These are phyloP conservation scores for Cranoglanis bouderius DNA, from an alignment of 2,113 vertebrate genomes.

Conservation along the genomic window DNA sequence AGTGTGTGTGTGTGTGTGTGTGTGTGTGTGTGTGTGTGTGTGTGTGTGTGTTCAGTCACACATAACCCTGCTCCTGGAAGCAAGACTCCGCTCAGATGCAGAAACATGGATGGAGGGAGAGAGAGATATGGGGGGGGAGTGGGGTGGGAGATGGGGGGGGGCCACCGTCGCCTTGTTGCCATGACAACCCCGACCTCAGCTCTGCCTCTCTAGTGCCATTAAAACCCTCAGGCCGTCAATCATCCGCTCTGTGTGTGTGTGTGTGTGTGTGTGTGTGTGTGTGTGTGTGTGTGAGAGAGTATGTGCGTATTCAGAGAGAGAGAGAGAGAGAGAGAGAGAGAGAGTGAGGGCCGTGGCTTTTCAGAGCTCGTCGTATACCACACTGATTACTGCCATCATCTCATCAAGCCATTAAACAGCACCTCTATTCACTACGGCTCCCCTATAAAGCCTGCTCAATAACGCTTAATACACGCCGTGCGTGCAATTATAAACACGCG, in stretches of 20 bases:
- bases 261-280: slow-evolving; percentile 30
- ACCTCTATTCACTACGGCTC: slow-evolving; percentile 46
- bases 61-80: slow-evolving; percentile 27
- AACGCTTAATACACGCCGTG: slow-evolving; percentile 41
- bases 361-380: slow-evolving; percentile 68
- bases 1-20: background rate
- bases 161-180: slow-evolving; percentile 79
- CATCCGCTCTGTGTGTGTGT: slow-evolving; percentile 69
- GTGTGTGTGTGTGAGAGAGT: slow-evolving; percentile 15
- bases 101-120: slow-evolving; percentile 27
- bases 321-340: slow-evolving; percentile 28
- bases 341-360: slow-evolving; percentile 63
- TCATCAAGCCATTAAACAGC: slow-evolving; percentile 56
- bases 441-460: slow-evolving; percentile 51
- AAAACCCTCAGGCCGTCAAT: slow-evolving; percentile 85
- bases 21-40: slow-evolving; percentile 33
- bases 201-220: slow-evolving; percentile 82
- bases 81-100: slow-evolving; percentile 50
- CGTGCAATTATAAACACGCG: slow-evolving; percentile 45
- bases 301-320: slow-evolving; percentile 28
- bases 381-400: slow-evolving; percentile 60
- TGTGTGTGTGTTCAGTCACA: slow-evolving; percentile 22
- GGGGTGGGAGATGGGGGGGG: slow-evolving; percentile 1
- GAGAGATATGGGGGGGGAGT: background rate
- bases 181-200: slow-evolving; percentile 82